A percentile compares a stretch with the other conserved stretches of the same genome.
Evolutionary conservation across 2,888 invertebrate genomes (phyloP).

Genomic region (Drosophila fungiperda): DNA sequence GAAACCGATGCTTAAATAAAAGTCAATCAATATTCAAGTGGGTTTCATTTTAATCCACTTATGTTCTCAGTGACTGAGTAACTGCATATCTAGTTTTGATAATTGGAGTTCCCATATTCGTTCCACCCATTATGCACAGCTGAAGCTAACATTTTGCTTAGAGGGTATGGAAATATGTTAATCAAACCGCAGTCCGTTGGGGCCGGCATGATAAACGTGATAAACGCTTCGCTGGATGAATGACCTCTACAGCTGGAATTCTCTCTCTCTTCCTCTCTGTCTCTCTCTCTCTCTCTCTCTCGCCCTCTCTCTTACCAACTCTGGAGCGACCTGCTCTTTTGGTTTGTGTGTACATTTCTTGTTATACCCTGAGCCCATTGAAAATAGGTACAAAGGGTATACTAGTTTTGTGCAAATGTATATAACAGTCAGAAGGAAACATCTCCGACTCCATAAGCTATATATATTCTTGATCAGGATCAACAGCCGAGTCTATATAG

Average conservation of each 20-base stretch:
- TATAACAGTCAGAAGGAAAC: too few relatives aligned
- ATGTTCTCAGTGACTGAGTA: neutral
- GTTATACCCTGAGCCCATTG: neutral
- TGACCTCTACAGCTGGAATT: constrained; percentile 55
- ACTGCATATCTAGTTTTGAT: constrained; percentile 16
- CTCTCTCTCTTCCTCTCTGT: neutral
- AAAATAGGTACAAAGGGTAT: too few relatives aligned
- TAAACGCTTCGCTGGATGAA: constrained; percentile 76
- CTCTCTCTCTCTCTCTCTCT: neutral
- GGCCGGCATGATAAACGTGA: constrained; percentile 63
- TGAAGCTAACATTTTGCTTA: constrained; percentile 4
- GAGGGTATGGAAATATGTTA: constrained; percentile 73
- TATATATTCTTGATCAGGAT: too few relatives aligned
- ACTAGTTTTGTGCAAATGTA: too few relatives aligned
- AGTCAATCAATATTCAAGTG: neutral
- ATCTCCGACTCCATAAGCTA: too few relatives aligned
- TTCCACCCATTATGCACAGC: constrained; percentile 24
- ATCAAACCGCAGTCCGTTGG: constrained; percentile 55
- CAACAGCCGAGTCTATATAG: too few relatives aligned
- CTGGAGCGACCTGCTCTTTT: neutral
- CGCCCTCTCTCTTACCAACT: neutral
- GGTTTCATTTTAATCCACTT: neutral
- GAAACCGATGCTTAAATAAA: neutral
- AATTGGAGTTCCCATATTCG: constrained; percentile 6
- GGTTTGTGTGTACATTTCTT: neutral